Base-by-base conservation (phyloP, 2,888 invertebrate genomes). In the Adelognathus sp. region DNA sequence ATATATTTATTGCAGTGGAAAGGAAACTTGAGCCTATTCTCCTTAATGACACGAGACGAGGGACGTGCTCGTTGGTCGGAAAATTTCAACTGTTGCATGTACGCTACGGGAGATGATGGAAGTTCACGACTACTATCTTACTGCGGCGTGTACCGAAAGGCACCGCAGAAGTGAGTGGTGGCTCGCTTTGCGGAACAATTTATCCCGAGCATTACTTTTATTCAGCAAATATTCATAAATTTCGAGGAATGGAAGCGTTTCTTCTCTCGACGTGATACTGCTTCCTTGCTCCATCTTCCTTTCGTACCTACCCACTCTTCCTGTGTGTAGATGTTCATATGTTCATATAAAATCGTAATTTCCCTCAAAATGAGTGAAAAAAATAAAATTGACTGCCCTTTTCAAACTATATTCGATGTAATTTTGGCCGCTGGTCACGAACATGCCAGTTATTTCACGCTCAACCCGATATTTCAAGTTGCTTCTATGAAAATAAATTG, bases 171-270 rank as follows among this genome's bases (percentile, higher is more conserved):
- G n/a, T 46, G 16, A 14, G 31, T 11, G 9, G 64, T 11, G 29
- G 44, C 39, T 7, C 21, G 44, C 31, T 72, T 73, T 64, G 24
- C 66, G 44, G 66, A 66, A 76, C 71, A 80, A 81, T 81, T 81
- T 81, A 81, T 81, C 79, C 76, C 72, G 64, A 52, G 83, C 69
- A 79, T 84, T 83, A 85, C 80, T 82, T 84, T 81, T 81, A 81
- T 80, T 78, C 77, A 78, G 73, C 78, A 85, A 85, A 84, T 82
- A 83, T 85, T 82, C 81, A 83, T 84, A 85, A 85, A 82, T 85
- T 83, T 67, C 44, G 29, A 14, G 67, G 79, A 79, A 85, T 79
- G 81, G 83, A 83, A 84, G 70, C 54, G 76, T 77, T 71, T n/a
- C 29, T 29, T 18, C 16, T 9, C 14, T 11, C 67, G 46, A 63